Evolutionary conservation across 2,113 vertebrate species (phyloP).

Genomic region (Calyptommatus sinebrachiatus): DNA sequence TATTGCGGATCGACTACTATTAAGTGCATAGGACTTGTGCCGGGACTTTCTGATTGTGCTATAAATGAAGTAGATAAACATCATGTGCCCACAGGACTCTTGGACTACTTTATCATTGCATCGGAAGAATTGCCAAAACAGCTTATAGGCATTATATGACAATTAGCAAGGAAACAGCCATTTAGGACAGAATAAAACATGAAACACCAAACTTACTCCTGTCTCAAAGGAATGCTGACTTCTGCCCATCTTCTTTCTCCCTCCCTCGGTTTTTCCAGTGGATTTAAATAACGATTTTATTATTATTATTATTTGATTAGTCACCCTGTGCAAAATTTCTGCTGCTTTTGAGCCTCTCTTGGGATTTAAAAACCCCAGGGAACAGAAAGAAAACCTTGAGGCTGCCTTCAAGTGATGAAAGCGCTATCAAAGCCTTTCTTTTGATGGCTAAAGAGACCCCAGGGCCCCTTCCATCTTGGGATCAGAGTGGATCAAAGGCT

Average conservation of each 20-base stretch:
- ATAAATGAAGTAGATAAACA: no score
- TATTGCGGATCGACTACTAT: no score
- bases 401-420: neutral
- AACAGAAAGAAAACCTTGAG: neutral
- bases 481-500: constrained; percentile 6
- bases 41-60: no score
- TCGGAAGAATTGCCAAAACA: neutral
- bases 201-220: neutral
- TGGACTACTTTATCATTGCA: no score
- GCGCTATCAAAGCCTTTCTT: neutral
- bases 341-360: no score
- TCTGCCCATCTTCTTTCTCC: no score
- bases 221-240: neutral
- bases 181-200: neutral
- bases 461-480: neutral
- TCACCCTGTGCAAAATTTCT: no score
- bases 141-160: neutral
- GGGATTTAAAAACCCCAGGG: neutral
- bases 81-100: no score
- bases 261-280: no score
- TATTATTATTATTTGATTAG: neutral
- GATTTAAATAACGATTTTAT: neutral
- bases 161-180: neutral
- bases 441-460: neutral
- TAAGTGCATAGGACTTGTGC: no score